Base-by-base conservation (phyloP, 2,113 vertebrate species). In the Laticauda colubrina region DNA sequence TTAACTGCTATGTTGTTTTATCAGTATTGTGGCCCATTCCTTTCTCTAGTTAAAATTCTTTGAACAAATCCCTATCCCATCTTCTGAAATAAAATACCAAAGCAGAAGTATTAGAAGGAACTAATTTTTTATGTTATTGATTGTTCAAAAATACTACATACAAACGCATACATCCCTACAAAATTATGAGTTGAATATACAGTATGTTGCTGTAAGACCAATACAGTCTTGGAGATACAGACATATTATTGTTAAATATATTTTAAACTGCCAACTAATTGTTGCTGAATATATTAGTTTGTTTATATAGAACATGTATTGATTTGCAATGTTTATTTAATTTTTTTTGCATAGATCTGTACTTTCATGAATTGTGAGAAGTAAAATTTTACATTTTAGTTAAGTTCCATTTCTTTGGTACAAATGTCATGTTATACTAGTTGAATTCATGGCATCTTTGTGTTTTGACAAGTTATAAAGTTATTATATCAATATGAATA, bases 291-390 rank as follows among this genome's bases (percentile, higher is more conserved):
- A 91, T 95, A 92, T 95, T 88, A 87, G 89, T 91, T 89, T 93
- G 92, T 92, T 89, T 93, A 94, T 57, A 91, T 34, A 94, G 94
- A 92, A 90, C 2, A 54, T 93, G n/a, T 81, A 39, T 96, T n/a
- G 9, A 43, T 57, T 94, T 92, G 56, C 85, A 12, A 14, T 94
- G 45, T 91, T 93, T 93, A 93, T 94, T 90, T 95, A 91, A 93
- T 93, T 94, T 96, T 96, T 94, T 92, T 95, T 94, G 93, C 96
- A 97, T 96, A 91, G 89, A 91, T 95, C 96, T 96, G 51, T 91
- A 61, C 89, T 94, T 64, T 92, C 91, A 93, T 92, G 90, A 90
- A 86, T 92, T 93, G 90, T 92, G 92, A 96, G 23, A 45, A 54
- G 21, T 51, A 93, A 86, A 51, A 64, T 39, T 95, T 97, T 95